Conservation (phyloP, 92 coral and sea anemone genomes). For the Porites lobata region DNA sequence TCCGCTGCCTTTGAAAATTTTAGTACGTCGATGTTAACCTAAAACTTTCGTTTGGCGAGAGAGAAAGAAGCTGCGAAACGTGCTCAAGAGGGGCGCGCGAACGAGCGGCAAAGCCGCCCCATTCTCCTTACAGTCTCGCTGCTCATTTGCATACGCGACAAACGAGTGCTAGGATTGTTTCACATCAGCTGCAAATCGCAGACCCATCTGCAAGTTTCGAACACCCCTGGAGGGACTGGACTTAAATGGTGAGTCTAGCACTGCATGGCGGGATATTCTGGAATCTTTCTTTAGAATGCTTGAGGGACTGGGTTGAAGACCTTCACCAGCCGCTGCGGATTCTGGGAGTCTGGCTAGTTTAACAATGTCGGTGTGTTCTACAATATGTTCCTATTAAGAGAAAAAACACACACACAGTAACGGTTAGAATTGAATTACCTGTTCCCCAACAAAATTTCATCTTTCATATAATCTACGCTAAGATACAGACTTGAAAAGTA, state of each 20-base stretch:
- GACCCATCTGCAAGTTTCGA: conserved; percentile 46
- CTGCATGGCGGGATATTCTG: conserved; percentile 54
- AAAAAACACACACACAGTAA: not conserved
- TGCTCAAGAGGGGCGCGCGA: too few relatives aligned
- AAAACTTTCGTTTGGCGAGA: too few relatives aligned
- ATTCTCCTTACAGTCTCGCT: not conserved
- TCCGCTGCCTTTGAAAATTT: too few relatives aligned
- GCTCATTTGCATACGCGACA: too few relatives aligned
- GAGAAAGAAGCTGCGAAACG: too few relatives aligned
- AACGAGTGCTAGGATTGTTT: conserved; percentile 45
- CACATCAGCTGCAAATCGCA: conserved; percentile 85
- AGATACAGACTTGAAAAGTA: too few relatives aligned
- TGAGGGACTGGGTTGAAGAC: conserved; percentile 67
- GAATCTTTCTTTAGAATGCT: conserved; percentile 84
- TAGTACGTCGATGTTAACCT: too few relatives aligned
- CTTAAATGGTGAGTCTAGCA: conserved; percentile 63
- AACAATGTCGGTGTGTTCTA: conserved; percentile 86
- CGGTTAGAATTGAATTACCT: not conserved
- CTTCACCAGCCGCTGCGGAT: conserved; percentile 53
- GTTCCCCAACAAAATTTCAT: not conserved
- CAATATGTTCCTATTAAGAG: conserved; percentile 72
- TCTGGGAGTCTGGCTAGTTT: conserved; percentile 83
- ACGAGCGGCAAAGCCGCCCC: too few relatives aligned
- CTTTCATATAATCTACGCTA: too few relatives aligned
- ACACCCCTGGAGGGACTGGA: conserved; percentile 65